phyloP scores from a whole-genome alignment of 1,140 invertebrate species.

The Branchinecta lynchi region DNA sequence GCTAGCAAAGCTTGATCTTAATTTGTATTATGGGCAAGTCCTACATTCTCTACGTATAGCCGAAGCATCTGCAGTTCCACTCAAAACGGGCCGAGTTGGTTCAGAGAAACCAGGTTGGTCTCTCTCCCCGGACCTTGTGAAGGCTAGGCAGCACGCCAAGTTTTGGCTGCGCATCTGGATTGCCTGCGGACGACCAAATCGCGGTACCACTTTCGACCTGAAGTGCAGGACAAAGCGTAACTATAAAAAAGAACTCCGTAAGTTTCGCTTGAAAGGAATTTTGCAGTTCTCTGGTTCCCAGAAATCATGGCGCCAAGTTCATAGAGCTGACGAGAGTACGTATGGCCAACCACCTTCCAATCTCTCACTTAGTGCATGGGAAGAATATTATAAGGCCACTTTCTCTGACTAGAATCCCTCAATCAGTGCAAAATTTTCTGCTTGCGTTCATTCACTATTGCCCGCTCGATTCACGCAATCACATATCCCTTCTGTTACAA shows the following conservation, averaged over 20 bases:
- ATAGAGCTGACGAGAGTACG: neutral
- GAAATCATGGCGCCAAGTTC: constrained; percentile 9
- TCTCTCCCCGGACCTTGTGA: constrained; percentile 8
- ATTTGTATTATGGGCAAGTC: constrained; percentile 5
- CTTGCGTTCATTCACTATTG: constrained; percentile 7
- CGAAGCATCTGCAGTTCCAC: constrained; percentile 2
- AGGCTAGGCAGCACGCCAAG: constrained; percentile 8
- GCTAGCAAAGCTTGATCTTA: neutral
- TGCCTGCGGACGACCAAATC: neutral
- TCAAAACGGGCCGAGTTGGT: neutral
- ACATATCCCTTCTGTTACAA: constrained; percentile 10
- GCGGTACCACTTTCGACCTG: constrained; percentile 3
- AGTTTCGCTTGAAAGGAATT: neutral
- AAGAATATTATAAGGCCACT: constrained; percentile 11
- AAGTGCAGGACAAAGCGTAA: constrained; percentile 11
- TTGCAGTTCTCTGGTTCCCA: constrained; percentile 2
- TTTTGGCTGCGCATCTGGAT: constrained; percentile 8
- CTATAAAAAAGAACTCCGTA: constrained; percentile 10
- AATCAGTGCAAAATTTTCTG: constrained; percentile 11
- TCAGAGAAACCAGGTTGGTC: constrained; percentile 7
- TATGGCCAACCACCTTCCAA: neutral
- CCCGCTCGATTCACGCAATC: constrained; percentile 3
- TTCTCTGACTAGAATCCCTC: neutral
- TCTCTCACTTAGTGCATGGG: constrained; percentile 10
- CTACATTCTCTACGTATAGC: constrained; percentile 3